Evolutionary conservation across 2,797 vertebrate species (phyloP).

Genomic region (Tiaroga cobitis): DNA sequence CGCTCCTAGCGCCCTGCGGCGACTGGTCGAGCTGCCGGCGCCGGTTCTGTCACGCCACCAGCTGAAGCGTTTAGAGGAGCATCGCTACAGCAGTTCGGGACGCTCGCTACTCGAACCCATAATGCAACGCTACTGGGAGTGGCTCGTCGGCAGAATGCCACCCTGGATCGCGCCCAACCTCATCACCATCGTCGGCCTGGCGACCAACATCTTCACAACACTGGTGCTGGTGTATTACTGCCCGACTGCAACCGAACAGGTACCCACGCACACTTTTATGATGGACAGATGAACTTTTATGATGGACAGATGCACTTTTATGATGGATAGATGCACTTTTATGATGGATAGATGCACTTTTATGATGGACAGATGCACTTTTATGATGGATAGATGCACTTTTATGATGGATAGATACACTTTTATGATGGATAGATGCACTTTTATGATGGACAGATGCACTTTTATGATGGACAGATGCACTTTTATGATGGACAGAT

Average conservation of each 20-base stretch:
- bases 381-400: too few relatives aligned
- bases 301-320: too few relatives aligned
- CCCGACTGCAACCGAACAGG: conserved; percentile 96
- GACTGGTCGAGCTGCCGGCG: conserved; percentile 88
- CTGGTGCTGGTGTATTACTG: conserved; percentile 94
- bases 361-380: too few relatives aligned
- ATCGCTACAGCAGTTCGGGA: conserved; percentile 93
- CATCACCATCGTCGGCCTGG: conserved; percentile 94
- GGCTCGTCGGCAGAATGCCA: conserved; percentile 90
- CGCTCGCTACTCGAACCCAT: conserved; percentile 93
- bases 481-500: too few relatives aligned
- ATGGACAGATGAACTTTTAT: too few relatives aligned
- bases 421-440: too few relatives aligned
- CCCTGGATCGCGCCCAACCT: conserved; percentile 96
- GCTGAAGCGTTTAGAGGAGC: conserved; percentile 95
- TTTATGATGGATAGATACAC: too few relatives aligned
- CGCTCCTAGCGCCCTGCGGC: conserved; percentile 81
- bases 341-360: too few relatives aligned
- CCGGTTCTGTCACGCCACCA: conserved; percentile 92
- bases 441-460: too few relatives aligned
- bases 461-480: too few relatives aligned
- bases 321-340: too few relatives aligned
- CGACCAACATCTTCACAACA: conserved; percentile 94
- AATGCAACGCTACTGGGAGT: conserved; percentile 98
- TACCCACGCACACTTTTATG: conserved; percentile 55